Conservation (phyloP, 2,797 vertebrate genomes). For the Ammospiza maritima region DNA sequence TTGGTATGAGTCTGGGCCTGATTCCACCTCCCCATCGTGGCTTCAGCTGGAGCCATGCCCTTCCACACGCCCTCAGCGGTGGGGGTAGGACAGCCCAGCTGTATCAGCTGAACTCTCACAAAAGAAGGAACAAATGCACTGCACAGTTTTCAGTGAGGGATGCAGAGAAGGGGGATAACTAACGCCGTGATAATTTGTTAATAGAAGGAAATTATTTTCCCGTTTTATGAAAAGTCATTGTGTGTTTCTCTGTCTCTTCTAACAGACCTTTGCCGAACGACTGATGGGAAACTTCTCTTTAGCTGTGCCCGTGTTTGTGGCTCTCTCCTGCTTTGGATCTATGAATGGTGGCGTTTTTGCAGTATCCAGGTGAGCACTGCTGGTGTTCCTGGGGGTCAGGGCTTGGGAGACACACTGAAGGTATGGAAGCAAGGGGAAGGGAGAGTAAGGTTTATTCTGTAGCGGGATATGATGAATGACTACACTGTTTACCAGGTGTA, state of each 20-base stretch:
- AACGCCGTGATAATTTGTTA: background rate
- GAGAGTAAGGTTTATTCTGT: background rate
- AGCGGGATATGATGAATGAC: background rate
- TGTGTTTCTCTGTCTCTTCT: conserved; percentile 15
- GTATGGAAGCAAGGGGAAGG: background rate
- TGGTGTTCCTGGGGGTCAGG: background rate
- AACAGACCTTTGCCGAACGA: conserved; percentile 91
- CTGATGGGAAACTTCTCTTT: conserved; percentile 89
- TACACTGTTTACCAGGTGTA: background rate
- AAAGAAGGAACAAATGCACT: background rate
- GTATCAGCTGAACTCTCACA: background rate
- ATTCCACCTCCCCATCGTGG: background rate
- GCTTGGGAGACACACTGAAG: background rate
- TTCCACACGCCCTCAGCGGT: background rate
- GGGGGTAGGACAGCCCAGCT: background rate
- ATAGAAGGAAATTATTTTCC: background rate
- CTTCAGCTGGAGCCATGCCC: background rate
- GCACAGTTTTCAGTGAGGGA: background rate
- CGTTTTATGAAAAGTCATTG: conserved; percentile 3
- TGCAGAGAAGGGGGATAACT: background rate
- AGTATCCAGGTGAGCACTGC: conserved; percentile 86
- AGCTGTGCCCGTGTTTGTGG: conserved; percentile 90
- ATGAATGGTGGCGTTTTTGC: conserved; percentile 93
- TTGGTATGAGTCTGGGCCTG: background rate
- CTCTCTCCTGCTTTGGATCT: conserved; percentile 93